Base-by-base conservation (phyloP, 1,140 invertebrate species). In the Diploscapter pachys region DNA sequence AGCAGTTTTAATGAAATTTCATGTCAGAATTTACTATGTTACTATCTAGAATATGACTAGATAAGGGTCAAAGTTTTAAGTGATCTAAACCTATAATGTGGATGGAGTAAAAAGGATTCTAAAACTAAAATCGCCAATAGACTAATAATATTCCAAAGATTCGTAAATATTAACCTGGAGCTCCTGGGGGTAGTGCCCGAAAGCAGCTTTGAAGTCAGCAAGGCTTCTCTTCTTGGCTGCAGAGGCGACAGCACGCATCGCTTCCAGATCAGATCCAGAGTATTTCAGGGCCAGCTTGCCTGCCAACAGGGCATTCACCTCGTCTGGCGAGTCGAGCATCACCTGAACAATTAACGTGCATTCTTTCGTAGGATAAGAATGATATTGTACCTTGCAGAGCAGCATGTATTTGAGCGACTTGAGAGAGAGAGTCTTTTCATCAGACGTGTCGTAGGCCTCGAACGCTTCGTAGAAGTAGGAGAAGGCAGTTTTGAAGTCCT, bases 401-500 rank as follows among this genome's bases (percentile, higher is more conserved):
- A 99, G 89, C 96, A 99, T 99, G 87, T 99, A 99, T 86, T 99
- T 99, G 2, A 99, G 88, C 48, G 94, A 93, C 59, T 91, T 93
- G 3, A 98, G 86, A 6, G 96, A 96, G 87, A 94, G 96, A 9
- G 91, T 90, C 82, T 90, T 91, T 11, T 79, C 75, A 72, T 86
- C 86, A 13, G 96, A 92, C 79, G 93, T 95, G 87, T 99, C 95
- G 87, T 96, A 98, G 77, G 95, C 95, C 89, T 99, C 97, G 88
- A 99, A 99, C 56, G 96, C 96, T 89, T 99, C 97, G 88, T 98
- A 99, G 86, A 99, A 99, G 86, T 99, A 99, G 57, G 96, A 99
- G 87, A 96, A 99, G 56, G 96, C 97, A 80, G 96, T 99, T 89
- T 99, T 99, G 86, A 99, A 99, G 85, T 99, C 97, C 84, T 93